phyloP scores from a whole-genome alignment of 2,113 vertebrate genomes.

The Oncorhynchus clarkii region DNA sequence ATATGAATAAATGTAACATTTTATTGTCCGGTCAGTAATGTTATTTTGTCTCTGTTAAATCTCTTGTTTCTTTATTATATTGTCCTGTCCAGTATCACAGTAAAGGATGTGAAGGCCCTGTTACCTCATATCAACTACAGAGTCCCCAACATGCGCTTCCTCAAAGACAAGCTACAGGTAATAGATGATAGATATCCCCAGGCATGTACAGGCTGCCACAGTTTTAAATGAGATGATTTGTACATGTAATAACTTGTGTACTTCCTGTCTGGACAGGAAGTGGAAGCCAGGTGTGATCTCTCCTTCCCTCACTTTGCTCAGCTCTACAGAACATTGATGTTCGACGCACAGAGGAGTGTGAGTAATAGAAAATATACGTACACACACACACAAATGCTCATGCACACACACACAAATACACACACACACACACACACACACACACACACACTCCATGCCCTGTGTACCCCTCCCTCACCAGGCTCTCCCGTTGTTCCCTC shows the following conservation, averaged over 20 bases:
- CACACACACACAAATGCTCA: not conserved
- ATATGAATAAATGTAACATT: not conserved
- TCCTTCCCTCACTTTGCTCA: constrained; percentile 80
- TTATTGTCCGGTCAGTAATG: not conserved
- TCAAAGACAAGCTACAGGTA: constrained; percentile 84
- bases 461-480: constrained; percentile 31
- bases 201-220: not conserved
- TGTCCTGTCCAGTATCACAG: constrained; percentile 67
- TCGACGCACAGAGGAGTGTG: constrained; percentile 83
- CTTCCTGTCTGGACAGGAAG: constrained; percentile 69
- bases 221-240: not conserved
- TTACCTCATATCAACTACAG: constrained; percentile 84
- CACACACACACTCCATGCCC: not conserved
- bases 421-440: not conserved
- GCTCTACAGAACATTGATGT: constrained; percentile 87
- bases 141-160: constrained; percentile 84
- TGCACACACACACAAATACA: not conserved
- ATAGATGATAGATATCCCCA: constrained; percentile 16
- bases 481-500: constrained; percentile 45
- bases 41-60: not conserved
- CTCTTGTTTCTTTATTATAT: not conserved
- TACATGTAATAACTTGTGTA: not conserved
- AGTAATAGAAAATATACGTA: constrained; percentile 41
- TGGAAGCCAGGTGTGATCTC: constrained; percentile 80
- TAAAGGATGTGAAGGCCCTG: constrained; percentile 84